These are phyloP conservation scores for Cyphomyrmex costatus DNA, from an alignment of 1,140 invertebrate species.

Conservation along the genomic window DNA sequence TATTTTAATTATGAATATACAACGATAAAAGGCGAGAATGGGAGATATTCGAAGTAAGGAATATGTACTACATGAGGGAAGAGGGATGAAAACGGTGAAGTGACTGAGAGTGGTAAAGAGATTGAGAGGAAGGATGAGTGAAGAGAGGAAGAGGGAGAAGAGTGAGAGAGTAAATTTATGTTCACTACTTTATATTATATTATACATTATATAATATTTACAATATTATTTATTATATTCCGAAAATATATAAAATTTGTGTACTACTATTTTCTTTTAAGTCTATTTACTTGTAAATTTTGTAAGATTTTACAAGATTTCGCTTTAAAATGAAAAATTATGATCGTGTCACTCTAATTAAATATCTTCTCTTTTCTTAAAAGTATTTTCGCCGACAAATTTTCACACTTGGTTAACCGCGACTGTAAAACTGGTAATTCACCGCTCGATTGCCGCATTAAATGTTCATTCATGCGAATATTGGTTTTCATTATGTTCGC, in stretches of 20 bases:
- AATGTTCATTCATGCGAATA: slow-evolving; percentile 39
- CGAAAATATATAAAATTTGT: not conserved
- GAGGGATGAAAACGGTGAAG: too few relatives aligned
- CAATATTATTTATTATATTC: not conserved
- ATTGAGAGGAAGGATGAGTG: too few relatives aligned
- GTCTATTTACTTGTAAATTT: not conserved
- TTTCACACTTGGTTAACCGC: slow-evolving; percentile 22
- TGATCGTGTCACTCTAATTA: not conserved
- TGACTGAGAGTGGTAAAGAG: too few relatives aligned
- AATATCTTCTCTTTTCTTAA: not conserved
- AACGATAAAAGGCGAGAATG: not conserved
- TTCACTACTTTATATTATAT: not conserved
- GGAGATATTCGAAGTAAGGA: too few relatives aligned
- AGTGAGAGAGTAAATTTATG: too few relatives aligned
- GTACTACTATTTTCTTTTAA: not conserved
- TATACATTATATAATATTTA: too few relatives aligned
- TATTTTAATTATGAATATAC: not conserved
- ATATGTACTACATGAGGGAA: too few relatives aligned
- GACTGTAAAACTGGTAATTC: slow-evolving; percentile 45
- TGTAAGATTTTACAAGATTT: not conserved
- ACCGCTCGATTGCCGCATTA: slow-evolving; percentile 44
- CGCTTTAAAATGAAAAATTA: not conserved
- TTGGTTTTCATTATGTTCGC: slow-evolving; percentile 59
- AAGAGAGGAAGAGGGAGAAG: not conserved
- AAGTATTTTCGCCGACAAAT: slow-evolving; percentile 23